These are phyloP conservation scores for Rotaria sp. DNA, from an alignment of 2,888 invertebrate genomes.

Conservation along the genomic window DNA sequence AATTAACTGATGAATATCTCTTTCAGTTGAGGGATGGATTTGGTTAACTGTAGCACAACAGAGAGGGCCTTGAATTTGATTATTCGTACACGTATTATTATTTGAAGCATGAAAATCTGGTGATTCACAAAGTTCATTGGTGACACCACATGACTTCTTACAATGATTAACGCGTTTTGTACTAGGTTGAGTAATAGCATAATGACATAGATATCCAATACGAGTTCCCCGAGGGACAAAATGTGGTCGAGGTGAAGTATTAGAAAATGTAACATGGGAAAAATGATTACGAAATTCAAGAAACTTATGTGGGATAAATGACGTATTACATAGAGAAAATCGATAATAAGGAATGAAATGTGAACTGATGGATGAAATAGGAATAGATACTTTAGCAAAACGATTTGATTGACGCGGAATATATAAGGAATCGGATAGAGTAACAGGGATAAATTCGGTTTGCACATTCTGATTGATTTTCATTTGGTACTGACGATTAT, in stretches of 20 bases:
- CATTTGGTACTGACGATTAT: not conserved
- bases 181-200: not conserved
- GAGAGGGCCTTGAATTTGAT: not conserved
- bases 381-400: not conserved
- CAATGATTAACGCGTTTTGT: not conserved
- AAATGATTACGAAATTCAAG: not conserved
- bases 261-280: not conserved
- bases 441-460: not conserved
- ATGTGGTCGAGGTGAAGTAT: not conserved
- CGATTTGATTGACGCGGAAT: not conserved
- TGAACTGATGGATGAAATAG: not conserved
- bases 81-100: rapidly evolving
- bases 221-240: not conserved
- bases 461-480: not conserved
- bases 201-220: not conserved
- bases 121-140: not conserved
- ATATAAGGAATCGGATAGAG: not conserved
- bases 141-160: not conserved
- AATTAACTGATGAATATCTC: not conserved
- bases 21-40: not conserved
- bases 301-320: not conserved
- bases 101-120: not conserved
- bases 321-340: not conserved
- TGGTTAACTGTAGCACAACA: not conserved
- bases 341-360: not conserved